These are phyloP conservation scores for Zaprionus inermis DNA, from an alignment of 1,140 invertebrate genomes.

Conservation along the genomic window DNA sequence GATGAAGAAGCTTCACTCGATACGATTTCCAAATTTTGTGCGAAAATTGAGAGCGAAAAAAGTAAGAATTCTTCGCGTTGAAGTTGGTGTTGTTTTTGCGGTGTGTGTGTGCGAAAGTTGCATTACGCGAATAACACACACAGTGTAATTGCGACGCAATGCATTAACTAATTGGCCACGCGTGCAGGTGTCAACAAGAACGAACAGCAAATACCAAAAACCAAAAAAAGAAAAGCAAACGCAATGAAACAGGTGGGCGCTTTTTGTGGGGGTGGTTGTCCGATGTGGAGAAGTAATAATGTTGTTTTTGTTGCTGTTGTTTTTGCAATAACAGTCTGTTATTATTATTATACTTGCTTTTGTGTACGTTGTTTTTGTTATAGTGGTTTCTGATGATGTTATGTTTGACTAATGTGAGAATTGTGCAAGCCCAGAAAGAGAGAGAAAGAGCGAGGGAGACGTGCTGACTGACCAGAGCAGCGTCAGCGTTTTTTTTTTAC, in stretches of 20 bases:
- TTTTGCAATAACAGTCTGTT: too few relatives aligned
- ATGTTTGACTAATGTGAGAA: slow-evolving; percentile 36
- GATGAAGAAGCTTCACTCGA: slow-evolving; percentile 34
- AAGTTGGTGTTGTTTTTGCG: slow-evolving; percentile 5
- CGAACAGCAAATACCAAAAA: background rate
- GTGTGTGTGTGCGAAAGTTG: slow-evolving; percentile 39
- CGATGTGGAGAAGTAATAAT: slow-evolving; percentile 23
- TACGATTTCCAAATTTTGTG: slow-evolving; percentile 20
- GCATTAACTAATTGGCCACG: slow-evolving; percentile 53
- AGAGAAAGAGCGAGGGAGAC: background rate
- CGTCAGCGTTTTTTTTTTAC: slow-evolving; percentile 31
- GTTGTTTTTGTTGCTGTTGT: slow-evolving; percentile 20
- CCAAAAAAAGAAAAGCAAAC: slow-evolving; percentile 16
- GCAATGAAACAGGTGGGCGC: slow-evolving; percentile 69
- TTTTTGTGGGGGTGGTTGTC: slow-evolving; percentile 37
- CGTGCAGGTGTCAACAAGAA: slow-evolving; percentile 35
- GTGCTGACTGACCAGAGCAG: slow-evolving; percentile 19
- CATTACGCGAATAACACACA: slow-evolving; percentile 29
- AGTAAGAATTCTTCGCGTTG: slow-evolving; percentile 29
- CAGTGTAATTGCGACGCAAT: slow-evolving; percentile 42
- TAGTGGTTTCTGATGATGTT: slow-evolving; percentile 40
- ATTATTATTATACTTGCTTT: background rate
- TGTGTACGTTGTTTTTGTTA: slow-evolving; percentile 20
- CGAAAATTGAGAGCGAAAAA: slow-evolving; percentile 6
- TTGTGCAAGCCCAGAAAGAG: slow-evolving; percentile 21